Evolutionary conservation across 2,113 vertebrate genomes (phyloP).

Genomic region (Oplegnathus fasciatus): DNA sequence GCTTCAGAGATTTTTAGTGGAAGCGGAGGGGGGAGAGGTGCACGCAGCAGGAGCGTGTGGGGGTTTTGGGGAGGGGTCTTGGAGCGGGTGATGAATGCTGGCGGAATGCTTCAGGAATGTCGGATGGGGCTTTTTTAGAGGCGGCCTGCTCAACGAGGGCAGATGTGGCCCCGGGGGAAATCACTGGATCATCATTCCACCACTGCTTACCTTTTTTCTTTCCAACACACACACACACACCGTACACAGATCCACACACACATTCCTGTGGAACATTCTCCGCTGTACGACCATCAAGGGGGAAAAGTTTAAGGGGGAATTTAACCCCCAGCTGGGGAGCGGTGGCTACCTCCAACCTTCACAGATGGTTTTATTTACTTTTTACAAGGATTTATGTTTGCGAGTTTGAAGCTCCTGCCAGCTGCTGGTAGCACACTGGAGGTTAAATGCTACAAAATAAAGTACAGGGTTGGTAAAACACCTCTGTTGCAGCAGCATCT

Average conservation of each 20-base stretch:
- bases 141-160: conserved; percentile 60
- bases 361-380: conserved; percentile 74
- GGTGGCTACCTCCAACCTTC: conserved; percentile 53
- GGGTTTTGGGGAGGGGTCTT: conserved; percentile 49
- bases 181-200: conserved; percentile 76
- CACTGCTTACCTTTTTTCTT: conserved; percentile 65
- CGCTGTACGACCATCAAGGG: conserved; percentile 32
- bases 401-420: conserved; percentile 41
- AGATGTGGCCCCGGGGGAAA: conserved; percentile 77
- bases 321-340: conserved; percentile 58
- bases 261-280: conserved; percentile 57
- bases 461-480: conserved; percentile 39
- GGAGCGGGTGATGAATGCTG: conserved; percentile 66
- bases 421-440: conserved; percentile 27
- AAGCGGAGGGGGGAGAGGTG: conserved; percentile 33
- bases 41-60: conserved; percentile 23
- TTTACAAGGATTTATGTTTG: conserved; percentile 66
- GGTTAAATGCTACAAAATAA: conserved; percentile 61
- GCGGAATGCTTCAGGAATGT: conserved; percentile 78
- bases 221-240: conserved; percentile 43
- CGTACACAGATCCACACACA: conserved; percentile 1
- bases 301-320: conserved; percentile 54
- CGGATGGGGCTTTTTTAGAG: conserved; percentile 57
- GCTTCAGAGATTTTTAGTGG: conserved; percentile 49
- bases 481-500: conserved; percentile 26